Evolutionary conservation across 2,113 vertebrate species (phyloP).

Genomic region (Chaenogobius annularis): DNA sequence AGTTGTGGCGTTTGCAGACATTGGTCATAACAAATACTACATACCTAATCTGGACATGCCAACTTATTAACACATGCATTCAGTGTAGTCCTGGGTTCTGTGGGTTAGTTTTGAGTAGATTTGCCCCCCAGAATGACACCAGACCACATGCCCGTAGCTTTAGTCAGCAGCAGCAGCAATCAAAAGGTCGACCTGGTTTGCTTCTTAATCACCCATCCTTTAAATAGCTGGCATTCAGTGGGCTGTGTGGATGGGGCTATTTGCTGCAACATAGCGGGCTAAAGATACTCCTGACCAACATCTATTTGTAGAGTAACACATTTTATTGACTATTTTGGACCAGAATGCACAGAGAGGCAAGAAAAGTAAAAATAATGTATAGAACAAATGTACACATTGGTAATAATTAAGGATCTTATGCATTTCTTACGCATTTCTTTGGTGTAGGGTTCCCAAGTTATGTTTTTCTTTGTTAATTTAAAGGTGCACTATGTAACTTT

Average conservation of each 20-base stretch:
- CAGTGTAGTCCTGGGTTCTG: neutral
- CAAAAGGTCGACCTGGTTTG: slow-evolving; percentile 72
- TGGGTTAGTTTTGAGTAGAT: slow-evolving; percentile 41
- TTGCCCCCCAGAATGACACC: slow-evolving; percentile 15
- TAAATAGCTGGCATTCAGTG: slow-evolving; percentile 61
- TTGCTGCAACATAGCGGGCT: slow-evolving; percentile 37
- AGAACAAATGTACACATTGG: neutral
- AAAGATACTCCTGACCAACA: slow-evolving; percentile 37
- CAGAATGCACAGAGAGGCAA: neutral
- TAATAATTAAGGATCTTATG: neutral
- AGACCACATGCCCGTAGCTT: slow-evolving; percentile 54
- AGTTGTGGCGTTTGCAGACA: slow-evolving; percentile 40
- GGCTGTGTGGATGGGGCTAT: slow-evolving; percentile 50
- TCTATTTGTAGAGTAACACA: slow-evolving; percentile 26
- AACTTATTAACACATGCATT: neutral
- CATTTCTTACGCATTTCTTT: too few relatives aligned
- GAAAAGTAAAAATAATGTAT: neutral
- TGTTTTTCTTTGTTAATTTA: neutral
- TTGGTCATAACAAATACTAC: neutral
- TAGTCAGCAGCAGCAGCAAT: slow-evolving; percentile 68
- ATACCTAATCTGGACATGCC: neutral
- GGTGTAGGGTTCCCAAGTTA: neutral
- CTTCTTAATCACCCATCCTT: slow-evolving; percentile 72
- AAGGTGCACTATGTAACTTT: too few relatives aligned
- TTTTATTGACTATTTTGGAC: neutral